phyloP scores from a whole-genome alignment of 2,888 invertebrate genomes.

The Athripsodes cinereus region DNA sequence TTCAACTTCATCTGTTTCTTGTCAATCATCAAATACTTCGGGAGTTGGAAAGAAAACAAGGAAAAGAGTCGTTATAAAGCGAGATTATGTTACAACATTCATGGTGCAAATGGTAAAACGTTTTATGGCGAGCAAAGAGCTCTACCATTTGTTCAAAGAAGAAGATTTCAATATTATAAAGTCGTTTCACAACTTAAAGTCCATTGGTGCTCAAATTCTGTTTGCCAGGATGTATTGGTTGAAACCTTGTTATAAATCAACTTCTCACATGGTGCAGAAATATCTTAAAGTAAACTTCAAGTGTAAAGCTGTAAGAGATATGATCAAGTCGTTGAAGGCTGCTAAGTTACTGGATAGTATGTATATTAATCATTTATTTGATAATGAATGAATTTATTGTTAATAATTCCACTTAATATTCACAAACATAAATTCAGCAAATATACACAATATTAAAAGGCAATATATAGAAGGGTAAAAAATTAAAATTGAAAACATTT shows the following conservation, averaged over 20 bases:
- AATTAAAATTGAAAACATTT: too few species aligned
- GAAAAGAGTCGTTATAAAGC: background rate
- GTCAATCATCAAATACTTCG: too few species aligned
- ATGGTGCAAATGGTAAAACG: slow-evolving; percentile 17
- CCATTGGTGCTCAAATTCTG: slow-evolving; percentile 12
- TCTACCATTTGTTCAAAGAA: slow-evolving; percentile 18
- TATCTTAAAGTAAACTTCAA: slow-evolving; percentile 9
- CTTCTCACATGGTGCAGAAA: slow-evolving; percentile 30
- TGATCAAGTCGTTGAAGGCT: slow-evolving; percentile 29
- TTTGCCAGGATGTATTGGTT: slow-evolving; percentile 38
- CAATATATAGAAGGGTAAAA: too few species aligned
- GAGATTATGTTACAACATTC: slow-evolving; percentile 17
- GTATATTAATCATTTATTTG: background rate
- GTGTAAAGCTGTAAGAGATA: background rate
- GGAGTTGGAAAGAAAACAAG: background rate
- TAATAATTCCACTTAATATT: too few species aligned
- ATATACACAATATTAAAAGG: too few species aligned
- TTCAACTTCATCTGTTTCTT: background rate
- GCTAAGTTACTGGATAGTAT: slow-evolving; percentile 33
- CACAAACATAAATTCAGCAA: too few species aligned
- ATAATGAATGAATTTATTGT: background rate
- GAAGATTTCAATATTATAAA: slow-evolving; percentile 12
- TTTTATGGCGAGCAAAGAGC: slow-evolving; percentile 11
- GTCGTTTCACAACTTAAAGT: slow-evolving; percentile 9
- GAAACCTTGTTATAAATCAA: slow-evolving; percentile 37